Conservation (phyloP, 2,113 vertebrate genomes). For the Sapajus apella region DNA sequence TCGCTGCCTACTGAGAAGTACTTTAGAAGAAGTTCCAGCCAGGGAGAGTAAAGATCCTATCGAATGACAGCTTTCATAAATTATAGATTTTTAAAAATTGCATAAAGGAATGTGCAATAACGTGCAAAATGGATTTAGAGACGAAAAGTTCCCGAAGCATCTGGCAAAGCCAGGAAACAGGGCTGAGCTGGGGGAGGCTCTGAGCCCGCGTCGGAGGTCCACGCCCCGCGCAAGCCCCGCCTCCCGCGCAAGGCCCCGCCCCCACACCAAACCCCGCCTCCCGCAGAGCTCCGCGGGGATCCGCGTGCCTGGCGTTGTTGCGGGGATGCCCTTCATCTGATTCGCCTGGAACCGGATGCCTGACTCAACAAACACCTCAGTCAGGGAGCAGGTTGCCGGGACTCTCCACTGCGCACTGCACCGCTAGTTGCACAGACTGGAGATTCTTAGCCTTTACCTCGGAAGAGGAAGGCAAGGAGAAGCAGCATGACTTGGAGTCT, state of each 20-base stretch:
- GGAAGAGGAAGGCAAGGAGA: not conserved
- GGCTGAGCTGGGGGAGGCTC: rapidly evolving
- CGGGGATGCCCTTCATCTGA: rapidly evolving
- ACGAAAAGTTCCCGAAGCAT: not conserved
- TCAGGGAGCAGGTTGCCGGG: not conserved
- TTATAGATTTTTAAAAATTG: slow-evolving; percentile 75
- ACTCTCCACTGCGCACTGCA: rapidly evolving
- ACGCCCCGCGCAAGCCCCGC: not conserved
- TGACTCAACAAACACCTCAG: not conserved
- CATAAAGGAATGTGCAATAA: slow-evolving; percentile 3
- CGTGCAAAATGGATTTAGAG: slow-evolving; percentile 19
- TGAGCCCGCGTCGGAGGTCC: rapidly evolving
- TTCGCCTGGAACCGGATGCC: not conserved
- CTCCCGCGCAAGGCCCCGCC: not conserved
- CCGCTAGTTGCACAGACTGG: not conserved
- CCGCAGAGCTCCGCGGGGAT: not conserved
- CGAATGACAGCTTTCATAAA: slow-evolving; percentile 74
- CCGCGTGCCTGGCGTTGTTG: rapidly evolving
- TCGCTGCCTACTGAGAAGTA: slow-evolving; percentile 82
- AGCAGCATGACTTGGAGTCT: rapidly evolving
- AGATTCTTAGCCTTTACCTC: not conserved
- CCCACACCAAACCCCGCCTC: not conserved
- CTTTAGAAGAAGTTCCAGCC: slow-evolving; percentile 84
- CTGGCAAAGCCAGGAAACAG: not conserved
- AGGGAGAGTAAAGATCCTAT: slow-evolving; percentile 41